Conservation (phyloP, 2,888 invertebrate genomes). For the Drosophila kambysellisi region DNA sequence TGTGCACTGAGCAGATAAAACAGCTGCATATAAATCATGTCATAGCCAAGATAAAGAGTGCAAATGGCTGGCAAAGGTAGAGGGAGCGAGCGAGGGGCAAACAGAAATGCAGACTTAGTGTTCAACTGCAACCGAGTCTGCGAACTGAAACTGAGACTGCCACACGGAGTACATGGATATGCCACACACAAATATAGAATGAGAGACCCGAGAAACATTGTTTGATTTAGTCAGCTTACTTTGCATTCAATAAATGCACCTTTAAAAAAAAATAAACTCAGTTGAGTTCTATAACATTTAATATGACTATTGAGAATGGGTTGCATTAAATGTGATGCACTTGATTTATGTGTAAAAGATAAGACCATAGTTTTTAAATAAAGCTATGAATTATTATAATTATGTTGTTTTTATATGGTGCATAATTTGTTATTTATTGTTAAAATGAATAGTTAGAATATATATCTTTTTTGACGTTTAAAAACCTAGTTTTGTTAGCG, state of each 20-base stretch:
- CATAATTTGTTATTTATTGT: too few species aligned
- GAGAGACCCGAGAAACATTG: constrained; percentile 16
- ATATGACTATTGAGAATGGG: neutral
- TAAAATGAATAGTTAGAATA: too few species aligned
- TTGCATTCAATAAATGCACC: constrained; percentile 36
- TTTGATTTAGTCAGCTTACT: constrained; percentile 48
- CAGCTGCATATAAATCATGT: constrained; percentile 73
- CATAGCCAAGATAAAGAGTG: constrained; percentile 70
- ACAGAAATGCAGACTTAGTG: constrained; percentile 27
- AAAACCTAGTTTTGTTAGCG: neutral
- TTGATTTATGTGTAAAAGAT: constrained; percentile 14
- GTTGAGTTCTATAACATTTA: too few species aligned
- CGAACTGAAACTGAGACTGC: neutral
- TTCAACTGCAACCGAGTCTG: constrained; percentile 22
- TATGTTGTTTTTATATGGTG: neutral
- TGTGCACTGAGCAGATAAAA: constrained; percentile 63
- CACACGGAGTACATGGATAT: constrained; percentile 14
- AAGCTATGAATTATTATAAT: neutral
- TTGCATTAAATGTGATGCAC: constrained; percentile 7
- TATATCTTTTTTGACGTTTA: neutral
- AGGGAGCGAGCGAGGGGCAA: constrained; percentile 3
- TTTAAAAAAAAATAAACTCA: too few species aligned
- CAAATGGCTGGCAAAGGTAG: constrained; percentile 50
- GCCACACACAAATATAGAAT: constrained; percentile 3
- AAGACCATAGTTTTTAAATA: neutral